A percentile compares a stretch with the other conserved stretches of the same genome.
These are phyloP conservation scores for Diloba caeruleocephala DNA, from an alignment of 2,888 invertebrate species.

Conservation along the genomic window DNA sequence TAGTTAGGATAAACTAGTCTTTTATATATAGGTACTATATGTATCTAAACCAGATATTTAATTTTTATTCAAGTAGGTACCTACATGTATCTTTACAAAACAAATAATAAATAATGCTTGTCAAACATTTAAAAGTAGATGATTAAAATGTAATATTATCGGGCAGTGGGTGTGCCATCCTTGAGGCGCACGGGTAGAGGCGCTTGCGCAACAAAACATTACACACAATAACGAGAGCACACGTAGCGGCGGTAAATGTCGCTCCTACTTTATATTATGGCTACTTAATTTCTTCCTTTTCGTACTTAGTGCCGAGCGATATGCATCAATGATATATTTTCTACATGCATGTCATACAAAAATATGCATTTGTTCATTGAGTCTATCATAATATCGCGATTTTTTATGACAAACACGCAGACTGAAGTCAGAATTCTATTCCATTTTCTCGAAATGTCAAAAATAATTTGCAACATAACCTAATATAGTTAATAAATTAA, in stretches of 20 bases:
- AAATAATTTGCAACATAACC: no score
- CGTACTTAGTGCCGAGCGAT: constrained; percentile 25
- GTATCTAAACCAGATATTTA: no score
- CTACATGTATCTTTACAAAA: constrained; percentile 11
- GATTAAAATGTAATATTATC: constrained; percentile 40
- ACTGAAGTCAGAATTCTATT: no score
- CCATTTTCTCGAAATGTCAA: no score
- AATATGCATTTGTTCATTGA: no score
- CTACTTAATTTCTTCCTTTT: constrained; percentile 32
- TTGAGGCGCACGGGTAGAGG: constrained; percentile 53
- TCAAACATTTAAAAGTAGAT: constrained; percentile 31
- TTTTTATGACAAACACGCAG: no score
- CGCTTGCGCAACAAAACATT: constrained; percentile 49
- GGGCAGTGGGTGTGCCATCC: constrained; percentile 52
- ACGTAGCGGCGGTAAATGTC: constrained; percentile 43
- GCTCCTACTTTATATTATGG: constrained; percentile 29
- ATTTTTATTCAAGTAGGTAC: neutral
- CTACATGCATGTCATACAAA: constrained; percentile 1
- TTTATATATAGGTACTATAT: no score
- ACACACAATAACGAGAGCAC: constrained; percentile 51
- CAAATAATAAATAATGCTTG: constrained; percentile 31
- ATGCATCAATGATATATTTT: constrained; percentile 17
- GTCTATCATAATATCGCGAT: no score
- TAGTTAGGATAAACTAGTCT: no score
- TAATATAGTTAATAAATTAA: no score